Evolutionary conservation across 2,888 invertebrate genomes (phyloP), one percentile per base, ranked within the genome.

Genomic region (Cotesia congregata): DNA sequence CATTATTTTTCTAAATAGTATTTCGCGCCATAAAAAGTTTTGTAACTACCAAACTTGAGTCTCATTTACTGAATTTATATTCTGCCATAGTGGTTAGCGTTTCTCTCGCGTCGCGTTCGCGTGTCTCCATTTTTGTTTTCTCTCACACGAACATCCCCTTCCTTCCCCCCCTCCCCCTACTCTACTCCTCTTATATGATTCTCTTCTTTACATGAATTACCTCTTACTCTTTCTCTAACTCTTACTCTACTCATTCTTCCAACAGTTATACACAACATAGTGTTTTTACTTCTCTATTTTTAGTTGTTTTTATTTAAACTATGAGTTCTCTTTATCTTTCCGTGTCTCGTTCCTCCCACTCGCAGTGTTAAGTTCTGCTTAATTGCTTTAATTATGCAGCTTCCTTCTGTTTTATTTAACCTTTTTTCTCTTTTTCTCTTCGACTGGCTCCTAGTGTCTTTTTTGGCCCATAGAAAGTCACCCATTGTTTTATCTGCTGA

Each of bases 1-100:
- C 86, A 86, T 86, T 86, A 86, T 86, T 86, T 86, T 86, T 85
- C 84, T 85, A 86, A 86, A 86, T 86, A 86, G 85, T 86, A 86
- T 86, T 85, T 85, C 82, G 82, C 80, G 84, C 84, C 85, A 86
- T 86, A 86, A 86, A 87, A 86, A 85, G 83, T 86, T 84, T 76
- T 80, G 81, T 86, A 87, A 87, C 85, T 86, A 86, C 86, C 85
- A 83, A 86, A 86, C 85, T 87, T 86, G 82, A 82, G 82, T 82
- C 85, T 86, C 85, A 85, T 85, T 86, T 86, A 84, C 83, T 83
- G 83, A 85, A 86, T 86, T 86, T 86, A 86, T 86, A 85, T 83
- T 82, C 83, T 79, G 78, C 79, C 81, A 79, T 80, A 80, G 82
- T 78, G 79, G 80, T 83, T 81, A 80, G 81, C 82, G 67, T 70